Base-by-base conservation (phyloP, 2,888 invertebrate genomes). In the Lamellibrachia columna region DNA sequence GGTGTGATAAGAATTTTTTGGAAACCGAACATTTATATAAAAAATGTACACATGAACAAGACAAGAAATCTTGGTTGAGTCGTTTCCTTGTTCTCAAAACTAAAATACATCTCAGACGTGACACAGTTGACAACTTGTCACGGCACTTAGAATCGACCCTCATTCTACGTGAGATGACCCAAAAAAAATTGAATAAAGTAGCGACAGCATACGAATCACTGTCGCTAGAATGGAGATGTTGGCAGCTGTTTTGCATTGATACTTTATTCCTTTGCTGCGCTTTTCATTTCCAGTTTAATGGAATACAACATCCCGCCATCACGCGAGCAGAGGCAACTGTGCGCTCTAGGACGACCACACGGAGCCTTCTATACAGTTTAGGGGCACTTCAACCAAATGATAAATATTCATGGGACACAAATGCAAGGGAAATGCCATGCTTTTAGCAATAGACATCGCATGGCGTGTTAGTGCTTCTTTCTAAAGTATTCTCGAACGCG, bases 401-500 rank as follows among this genome's bases (percentile, higher is more conserved):
- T 75, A 75, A 75, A 75, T 75, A 75, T 75, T 75, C 75, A 75
- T 75, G 75, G 22, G 22, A 75, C 75, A 75, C 75, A 75, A 75
- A 75, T 22, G 75, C 75, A 75, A 75, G 22, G 75, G 75, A 75
- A 75, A 75, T 75, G 75, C 15, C 75, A 75, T 6, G 75, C 15
- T 75, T 75, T 75, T 75, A 75, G 75, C 75, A 22, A 75, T 2
- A 22, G 75, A 75, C 15, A 75, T 75, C 75, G 75, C 75, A 75
- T 75, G 22, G 75, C 75, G 75, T 75, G 75, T 22, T 75, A 75
- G 75, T 75, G 75, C 75, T 75, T 75, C 22, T 75, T 15, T 75
- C 6, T 15, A 75, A 75, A 75, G 15, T 75, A 75, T 75, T 22
- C 75, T 75, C 75, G 22, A 75, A 75, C 75, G 75, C 75, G 22